Conservation (phyloP, 2,888 invertebrate genomes). For the Drosophila hawaiiensis region DNA sequence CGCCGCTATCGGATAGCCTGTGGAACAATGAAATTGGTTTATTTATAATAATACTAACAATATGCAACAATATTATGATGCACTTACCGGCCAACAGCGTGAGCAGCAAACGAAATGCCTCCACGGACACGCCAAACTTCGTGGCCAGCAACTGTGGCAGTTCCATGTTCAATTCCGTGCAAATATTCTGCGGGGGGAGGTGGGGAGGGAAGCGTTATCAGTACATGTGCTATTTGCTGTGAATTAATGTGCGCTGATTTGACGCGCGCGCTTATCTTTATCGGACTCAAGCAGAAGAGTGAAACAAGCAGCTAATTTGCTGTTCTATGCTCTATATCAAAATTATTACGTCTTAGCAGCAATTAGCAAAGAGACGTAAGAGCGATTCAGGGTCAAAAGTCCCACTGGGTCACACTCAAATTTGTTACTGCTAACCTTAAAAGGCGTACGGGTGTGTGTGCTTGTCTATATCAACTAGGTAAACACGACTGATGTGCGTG, state of each 20-base stretch:
- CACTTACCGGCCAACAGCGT: conserved; percentile 88
- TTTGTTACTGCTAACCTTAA: conserved; percentile 3
- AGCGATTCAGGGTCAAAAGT: conserved; percentile 23
- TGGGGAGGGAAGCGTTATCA: conserved; percentile 36
- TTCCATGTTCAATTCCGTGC: conserved; percentile 2
- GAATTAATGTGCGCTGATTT: conserved; percentile 29
- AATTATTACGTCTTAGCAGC: conserved; percentile 17
- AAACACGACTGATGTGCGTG: not conserved
- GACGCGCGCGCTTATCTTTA: conserved; percentile 16
- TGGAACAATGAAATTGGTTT: not conserved
- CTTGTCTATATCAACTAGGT: not conserved
- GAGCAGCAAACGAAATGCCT: conserved; percentile 88
- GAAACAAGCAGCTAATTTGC: conserved; percentile 16
- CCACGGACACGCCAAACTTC: conserved; percentile 87
- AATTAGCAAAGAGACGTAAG: conserved; percentile 3
- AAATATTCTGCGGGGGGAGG: conserved; percentile 6
- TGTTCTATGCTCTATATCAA: conserved; percentile 7
- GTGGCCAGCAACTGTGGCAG: conserved; percentile 29
- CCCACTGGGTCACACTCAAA: conserved; percentile 27
- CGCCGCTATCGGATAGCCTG: conserved; percentile 91
- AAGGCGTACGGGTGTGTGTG: not conserved
- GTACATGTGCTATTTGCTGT: conserved; percentile 3
- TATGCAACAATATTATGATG: not conserved
- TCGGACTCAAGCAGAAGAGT: not conserved
- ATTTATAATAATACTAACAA: not conserved